A percentile compares a stretch with the other conserved stretches of the same genome.
These are phyloP conservation scores for Aphis craccivora DNA, from an alignment of 1,140 invertebrate genomes.

Conservation along the genomic window DNA sequence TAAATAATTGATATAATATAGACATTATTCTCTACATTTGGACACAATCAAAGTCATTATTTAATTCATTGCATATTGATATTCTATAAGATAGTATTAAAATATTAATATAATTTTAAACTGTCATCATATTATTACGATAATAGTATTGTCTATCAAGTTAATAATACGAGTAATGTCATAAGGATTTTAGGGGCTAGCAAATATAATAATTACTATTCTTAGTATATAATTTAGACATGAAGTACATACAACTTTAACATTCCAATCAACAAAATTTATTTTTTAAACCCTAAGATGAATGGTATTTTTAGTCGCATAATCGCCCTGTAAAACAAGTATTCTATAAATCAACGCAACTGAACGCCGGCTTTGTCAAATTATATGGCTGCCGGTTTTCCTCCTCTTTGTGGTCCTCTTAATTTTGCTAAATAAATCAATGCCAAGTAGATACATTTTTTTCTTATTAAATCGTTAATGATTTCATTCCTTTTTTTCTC, in stretches of 20 bases:
- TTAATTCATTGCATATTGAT: neutral
- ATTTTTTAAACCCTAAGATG: neutral
- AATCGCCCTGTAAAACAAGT: constrained; percentile 43
- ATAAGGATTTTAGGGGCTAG: neutral
- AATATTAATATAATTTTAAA: neutral
- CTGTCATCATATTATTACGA: neutral
- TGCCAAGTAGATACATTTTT: constrained; percentile 46
- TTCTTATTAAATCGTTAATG: constrained; percentile 31
- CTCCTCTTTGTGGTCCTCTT: constrained; percentile 39
- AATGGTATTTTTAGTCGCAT: constrained; percentile 32
- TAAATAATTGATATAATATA: neutral
- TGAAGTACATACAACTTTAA: constrained; percentile 33
- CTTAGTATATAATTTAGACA: neutral
- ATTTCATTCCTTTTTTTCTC: constrained; percentile 31
- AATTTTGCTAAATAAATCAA: constrained; percentile 57
- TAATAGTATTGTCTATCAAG: neutral
- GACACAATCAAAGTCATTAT: neutral
- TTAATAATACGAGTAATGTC: neutral
- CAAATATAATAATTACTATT: neutral
- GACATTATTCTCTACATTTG: neutral
- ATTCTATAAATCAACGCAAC: constrained; percentile 54
- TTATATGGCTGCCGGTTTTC: constrained; percentile 33
- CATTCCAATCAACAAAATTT: constrained; percentile 33
- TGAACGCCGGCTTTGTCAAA: constrained; percentile 33
- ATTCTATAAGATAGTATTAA: neutral